Percentiles rank a stretch among this genome's conserved stretches.
These are phyloP conservation scores for Sylvilagus bachmani DNA, from an alignment of 2,113 vertebrate species.

Conservation along the genomic window DNA sequence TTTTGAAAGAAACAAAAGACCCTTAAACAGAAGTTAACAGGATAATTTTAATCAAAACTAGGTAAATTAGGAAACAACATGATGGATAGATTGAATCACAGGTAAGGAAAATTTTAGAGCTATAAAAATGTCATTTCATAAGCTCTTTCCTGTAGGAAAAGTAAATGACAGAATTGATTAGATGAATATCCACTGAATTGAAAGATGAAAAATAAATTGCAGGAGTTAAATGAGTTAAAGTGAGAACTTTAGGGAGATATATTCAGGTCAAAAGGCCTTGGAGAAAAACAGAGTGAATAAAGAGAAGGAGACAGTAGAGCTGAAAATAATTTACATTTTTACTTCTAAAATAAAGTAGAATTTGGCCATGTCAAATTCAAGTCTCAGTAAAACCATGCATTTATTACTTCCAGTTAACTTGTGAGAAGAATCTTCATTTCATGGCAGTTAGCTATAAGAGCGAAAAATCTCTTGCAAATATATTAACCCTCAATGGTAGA, in stretches of 20 bases:
- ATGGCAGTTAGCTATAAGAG: background rate
- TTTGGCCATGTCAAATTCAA: background rate
- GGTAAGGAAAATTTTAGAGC: background rate
- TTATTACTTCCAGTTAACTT: background rate
- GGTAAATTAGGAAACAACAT: background rate
- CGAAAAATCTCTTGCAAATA: background rate
- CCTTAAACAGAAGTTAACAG: background rate
- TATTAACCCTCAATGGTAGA: background rate
- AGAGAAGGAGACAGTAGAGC: background rate
- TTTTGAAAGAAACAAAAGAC: slow-evolving; percentile 32
- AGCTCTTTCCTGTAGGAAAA: background rate
- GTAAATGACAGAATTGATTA: background rate
- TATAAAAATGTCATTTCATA: slow-evolving; percentile 16
- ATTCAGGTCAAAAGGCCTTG: background rate
- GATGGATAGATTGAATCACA: background rate
- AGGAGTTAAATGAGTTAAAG: background rate
- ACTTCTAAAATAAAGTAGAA: background rate
- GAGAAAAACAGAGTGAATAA: background rate
- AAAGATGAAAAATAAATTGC: background rate
- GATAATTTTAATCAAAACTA: background rate
- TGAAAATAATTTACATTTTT: background rate
- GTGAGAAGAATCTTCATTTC: background rate
- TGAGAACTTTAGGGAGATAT: background rate
- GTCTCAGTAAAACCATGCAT: background rate
- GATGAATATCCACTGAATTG: background rate